Base-by-base conservation (phyloP, 2,888 invertebrate species). In the Muscina levida region DNA sequence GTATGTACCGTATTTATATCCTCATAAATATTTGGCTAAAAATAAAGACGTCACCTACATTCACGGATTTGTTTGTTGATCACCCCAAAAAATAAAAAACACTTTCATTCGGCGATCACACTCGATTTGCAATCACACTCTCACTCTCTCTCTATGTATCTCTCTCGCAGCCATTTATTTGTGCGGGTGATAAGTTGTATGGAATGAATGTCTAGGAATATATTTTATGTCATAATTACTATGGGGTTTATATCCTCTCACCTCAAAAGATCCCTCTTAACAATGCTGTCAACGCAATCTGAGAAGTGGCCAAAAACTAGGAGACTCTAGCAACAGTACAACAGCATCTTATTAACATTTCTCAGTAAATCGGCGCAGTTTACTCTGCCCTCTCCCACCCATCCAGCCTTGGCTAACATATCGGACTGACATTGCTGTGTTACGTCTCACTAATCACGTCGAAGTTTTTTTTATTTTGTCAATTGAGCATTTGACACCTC, bases 21-120 rank as follows among this genome's bases (percentile, higher is more conserved):
- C 56, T 57, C 66, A 48, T 57, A 66, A 67, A 57, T 66, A 74
- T 46, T 42, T 59, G 37, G 48, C 74, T 74, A 51, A 74, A 74
- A 68, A 74, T 68, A 74, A 70, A 65, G 62, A 65, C 75, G 70
- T 76, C 75, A 70, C 75, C 75, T 76, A 76, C 70, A 70, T 76
- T 70, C 19, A 62, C 51, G 26, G 57, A 68, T 53, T 13, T 8
- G 46, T 53, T 53, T 19, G 62, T 48, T 48, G 62, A 1, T 62
- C 17, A 62, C 19, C 39, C 42, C 62, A 37, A 37, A 62, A 62
- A 42, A 10, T 13, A 24, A 26, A 57, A 26, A 72, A 72, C 73
- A 66, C 42, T 65, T 71, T 77, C 48, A 31, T 72, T 77, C 72
- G 37, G 24, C 66, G 24, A 22, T 59, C 17, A 53, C 24, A n/a